Evolutionary conservation across 2,888 invertebrate genomes (phyloP), one percentile per base, ranked within the genome.

Genomic region (Tortricodes alternella): DNA sequence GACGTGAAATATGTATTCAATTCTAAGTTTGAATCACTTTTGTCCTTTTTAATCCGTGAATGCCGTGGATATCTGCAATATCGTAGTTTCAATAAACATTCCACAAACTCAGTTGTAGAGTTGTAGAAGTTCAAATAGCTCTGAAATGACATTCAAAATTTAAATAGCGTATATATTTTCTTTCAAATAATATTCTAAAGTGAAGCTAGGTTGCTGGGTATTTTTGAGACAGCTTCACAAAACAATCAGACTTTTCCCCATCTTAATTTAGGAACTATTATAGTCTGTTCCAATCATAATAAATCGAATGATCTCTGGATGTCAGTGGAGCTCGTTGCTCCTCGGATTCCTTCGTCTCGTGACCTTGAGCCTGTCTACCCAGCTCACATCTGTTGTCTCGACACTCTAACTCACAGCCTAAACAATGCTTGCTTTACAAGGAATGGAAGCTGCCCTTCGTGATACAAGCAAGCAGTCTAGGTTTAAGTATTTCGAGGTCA

Each of bases 281-380:
- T 9, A 7, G 29, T 19, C 8, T 32, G 27, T n/a, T 11, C 11
- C 16, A 32, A 13, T 37, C 9, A 9, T 18, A 8, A 23, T 16
- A 51, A 21, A 16, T 51, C 9, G 37, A 50, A 49, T 44, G 23
- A 50, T 50, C 43, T 35, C 29, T 43, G 29, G 37, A 21, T 29
- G 24, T 34, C 41, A 48, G 15, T n/a, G 24, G 21, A 18, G 41
- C 41, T 7, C 8, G 27, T 29, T 13, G 52, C 34, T 56, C 56
- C 44, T 37, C 15, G 49, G 50, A 35, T 32, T 15, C 27, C 43
- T 35, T 35, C 15, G 49, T 21, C 49, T 39, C 27, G n/a, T 55
- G 27, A 35, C 49, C 49, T 50, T 44, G 49, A 50, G 11, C 32
- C 49, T 9, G 7, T 24, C n/a, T 15, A 50, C 18, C 32, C 11